phyloP scores from a whole-genome alignment of 2,797 vertebrate species.

The Cephalopachus bancanus region DNA sequence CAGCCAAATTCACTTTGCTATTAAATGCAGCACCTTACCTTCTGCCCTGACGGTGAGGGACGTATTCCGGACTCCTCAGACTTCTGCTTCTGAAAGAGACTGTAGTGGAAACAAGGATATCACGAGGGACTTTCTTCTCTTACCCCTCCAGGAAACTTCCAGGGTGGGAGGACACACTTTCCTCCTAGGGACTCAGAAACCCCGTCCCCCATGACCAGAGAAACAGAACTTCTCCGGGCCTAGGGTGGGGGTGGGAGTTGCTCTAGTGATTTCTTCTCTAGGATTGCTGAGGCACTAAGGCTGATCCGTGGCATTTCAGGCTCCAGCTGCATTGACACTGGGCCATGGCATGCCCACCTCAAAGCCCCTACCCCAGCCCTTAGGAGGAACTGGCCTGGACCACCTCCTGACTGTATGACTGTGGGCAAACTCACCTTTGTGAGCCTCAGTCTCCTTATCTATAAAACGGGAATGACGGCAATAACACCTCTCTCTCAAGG shows the following conservation, averaged over 20 bases:
- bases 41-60: conserved; percentile 58
- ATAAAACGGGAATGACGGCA: not conserved
- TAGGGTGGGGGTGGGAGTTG: not conserved
- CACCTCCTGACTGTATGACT: not conserved
- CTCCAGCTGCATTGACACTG: not conserved
- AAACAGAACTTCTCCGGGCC: not conserved
- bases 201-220: not conserved
- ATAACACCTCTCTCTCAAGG: not conserved
- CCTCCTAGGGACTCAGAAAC: not conserved
- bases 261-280: not conserved
- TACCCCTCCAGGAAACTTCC: not conserved
- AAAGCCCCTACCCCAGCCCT: not conserved
- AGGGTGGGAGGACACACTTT: not conserved
- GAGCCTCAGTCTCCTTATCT: conserved; percentile 16
- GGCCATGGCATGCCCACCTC: not conserved
- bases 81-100: conserved; percentile 55
- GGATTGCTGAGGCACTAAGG: not conserved
- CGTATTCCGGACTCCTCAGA: conserved; percentile 10
- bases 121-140: not conserved
- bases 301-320: not conserved
- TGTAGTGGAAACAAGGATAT: not conserved
- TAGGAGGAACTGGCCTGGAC: not conserved
- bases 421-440: not conserved
- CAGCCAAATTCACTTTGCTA: conserved; percentile 78
- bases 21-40: conserved; percentile 78